Percentiles rank a stretch among this genome's conserved stretches.
These are phyloP conservation scores for Microtus oregoni DNA, from an alignment of 2,113 vertebrate genomes.

Conservation along the genomic window DNA sequence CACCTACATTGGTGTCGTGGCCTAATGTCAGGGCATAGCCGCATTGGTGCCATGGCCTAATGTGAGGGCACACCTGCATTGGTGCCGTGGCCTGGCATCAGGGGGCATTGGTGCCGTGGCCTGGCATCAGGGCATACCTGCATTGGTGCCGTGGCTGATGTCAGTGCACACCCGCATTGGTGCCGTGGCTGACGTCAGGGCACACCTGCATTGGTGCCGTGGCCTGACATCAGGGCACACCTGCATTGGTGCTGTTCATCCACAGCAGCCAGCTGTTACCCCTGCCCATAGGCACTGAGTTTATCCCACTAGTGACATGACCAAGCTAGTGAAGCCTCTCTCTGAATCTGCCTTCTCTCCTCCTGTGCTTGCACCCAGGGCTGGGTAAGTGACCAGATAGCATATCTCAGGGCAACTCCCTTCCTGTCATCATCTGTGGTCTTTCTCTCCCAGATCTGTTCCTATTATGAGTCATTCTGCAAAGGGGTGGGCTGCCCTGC, in stretches of 20 bases:
- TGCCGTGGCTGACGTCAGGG: background rate
- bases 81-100: too few species aligned
- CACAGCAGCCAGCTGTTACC: background rate
- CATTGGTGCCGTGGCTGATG: rapidly evolving
- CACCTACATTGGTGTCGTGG: background rate
- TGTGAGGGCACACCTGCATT: background rate
- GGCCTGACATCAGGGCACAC: too few species aligned
- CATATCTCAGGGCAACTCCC: background rate
- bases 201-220: background rate
- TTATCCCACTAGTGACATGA: background rate
- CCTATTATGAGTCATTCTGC: background rate
- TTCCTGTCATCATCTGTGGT: background rate
- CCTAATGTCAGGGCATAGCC: too few species aligned
- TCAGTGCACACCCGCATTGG: rapidly evolving
- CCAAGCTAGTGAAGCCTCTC: background rate
- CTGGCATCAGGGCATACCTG: too few species aligned
- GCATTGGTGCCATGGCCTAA: background rate
- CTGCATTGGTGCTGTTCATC: too few species aligned
- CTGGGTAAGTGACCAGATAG: background rate
- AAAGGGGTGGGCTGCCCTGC: background rate
- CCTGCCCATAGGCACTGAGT: background rate
- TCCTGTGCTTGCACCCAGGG: background rate
- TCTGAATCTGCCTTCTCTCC: background rate
- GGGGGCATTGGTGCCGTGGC: background rate
- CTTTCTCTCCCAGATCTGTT: background rate